A percentile compares a stretch with the other conserved stretches of the same genome.
phyloP scores from a whole-genome alignment of 1,140 invertebrate species.

The Contarinia nasturtii region DNA sequence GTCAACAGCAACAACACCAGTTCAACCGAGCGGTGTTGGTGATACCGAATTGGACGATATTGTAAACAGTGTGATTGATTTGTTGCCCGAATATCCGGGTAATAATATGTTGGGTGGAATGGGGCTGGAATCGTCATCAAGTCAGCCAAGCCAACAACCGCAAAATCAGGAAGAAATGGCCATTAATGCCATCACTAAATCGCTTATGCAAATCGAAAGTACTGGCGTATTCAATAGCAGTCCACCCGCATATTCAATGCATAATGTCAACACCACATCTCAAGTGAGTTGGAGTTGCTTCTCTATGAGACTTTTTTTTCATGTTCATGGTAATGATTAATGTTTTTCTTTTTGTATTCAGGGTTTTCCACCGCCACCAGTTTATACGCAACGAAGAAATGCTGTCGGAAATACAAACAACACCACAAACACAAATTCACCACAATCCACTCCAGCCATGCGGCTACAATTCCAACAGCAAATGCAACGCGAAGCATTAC shows the following conservation, averaged over 20 bases:
- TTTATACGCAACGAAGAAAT: conserved; percentile 13
- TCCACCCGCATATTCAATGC: conserved; percentile 39
- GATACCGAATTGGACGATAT: conserved; percentile 63
- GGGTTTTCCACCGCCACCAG: conserved; percentile 19
- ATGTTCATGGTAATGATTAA: too few relatives aligned
- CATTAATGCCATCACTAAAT: conserved; percentile 77
- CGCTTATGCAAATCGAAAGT: conserved; percentile 64
- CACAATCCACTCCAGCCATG: conserved; percentile 6
- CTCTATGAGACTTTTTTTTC: not conserved
- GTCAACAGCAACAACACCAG: conserved; percentile 8
- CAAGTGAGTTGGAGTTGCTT: conserved; percentile 4
- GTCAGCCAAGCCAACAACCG: not conserved
- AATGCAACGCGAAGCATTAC: conserved; percentile 15
- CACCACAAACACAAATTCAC: conserved; percentile 1
- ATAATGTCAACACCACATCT: conserved; percentile 9
- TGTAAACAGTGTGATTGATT: conserved; percentile 66
- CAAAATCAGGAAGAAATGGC: conserved; percentile 53
- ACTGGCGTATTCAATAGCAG: conserved; percentile 41
- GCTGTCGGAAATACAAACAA: conserved; percentile 12
- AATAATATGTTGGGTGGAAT: conserved; percentile 27
- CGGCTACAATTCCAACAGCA: conserved; percentile 24
- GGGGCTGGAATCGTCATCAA: not conserved
- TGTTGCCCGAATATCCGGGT: conserved; percentile 36
- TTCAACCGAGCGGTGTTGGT: conserved; percentile 10
- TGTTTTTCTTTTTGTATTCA: conserved; percentile 4